Percentiles rank a stretch among this genome's conserved stretches.
Evolutionary conservation across 1,140 invertebrate species (phyloP).

Genomic region (Drosophila pectinifera): DNA sequence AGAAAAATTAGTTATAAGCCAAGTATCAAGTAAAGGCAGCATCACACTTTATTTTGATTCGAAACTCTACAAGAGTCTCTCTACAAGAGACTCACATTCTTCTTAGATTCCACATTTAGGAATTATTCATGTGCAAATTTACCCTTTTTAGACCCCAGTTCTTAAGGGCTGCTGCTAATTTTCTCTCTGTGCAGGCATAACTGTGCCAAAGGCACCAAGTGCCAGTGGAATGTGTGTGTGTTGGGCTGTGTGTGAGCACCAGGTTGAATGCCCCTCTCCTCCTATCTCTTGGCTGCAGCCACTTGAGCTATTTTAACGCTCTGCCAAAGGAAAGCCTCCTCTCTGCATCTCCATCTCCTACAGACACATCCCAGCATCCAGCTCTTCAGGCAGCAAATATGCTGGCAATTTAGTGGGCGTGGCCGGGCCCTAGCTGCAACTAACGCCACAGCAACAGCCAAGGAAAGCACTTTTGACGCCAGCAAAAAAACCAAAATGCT

Average conservation of each 20-base stretch:
- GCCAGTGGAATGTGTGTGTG: constrained; percentile 30
- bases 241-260: constrained; percentile 12
- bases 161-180: not conserved
- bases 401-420: constrained; percentile 76
- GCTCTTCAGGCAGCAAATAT: constrained; percentile 52
- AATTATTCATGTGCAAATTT: not conserved
- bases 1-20: too few relatives aligned
- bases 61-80: too few relatives aligned
- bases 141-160: not conserved
- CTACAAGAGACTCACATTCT: not conserved
- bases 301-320: constrained; percentile 73
- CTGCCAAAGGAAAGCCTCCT: constrained; percentile 49
- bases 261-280: constrained; percentile 31
- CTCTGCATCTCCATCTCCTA: constrained; percentile 26
- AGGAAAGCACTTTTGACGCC: constrained; percentile 62
- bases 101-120: not conserved
- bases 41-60: not conserved
- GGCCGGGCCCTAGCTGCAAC: constrained; percentile 66
- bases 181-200: constrained; percentile 13
- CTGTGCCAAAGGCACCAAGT: constrained; percentile 49
- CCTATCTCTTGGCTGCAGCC: constrained; percentile 34
- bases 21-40: not conserved
- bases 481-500: constrained; percentile 42
- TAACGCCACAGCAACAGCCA: constrained; percentile 35
- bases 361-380: constrained; percentile 1